These are phyloP conservation scores for Melanerpes formicivorus DNA, from an alignment of 2,113 vertebrate species.

Conservation along the genomic window DNA sequence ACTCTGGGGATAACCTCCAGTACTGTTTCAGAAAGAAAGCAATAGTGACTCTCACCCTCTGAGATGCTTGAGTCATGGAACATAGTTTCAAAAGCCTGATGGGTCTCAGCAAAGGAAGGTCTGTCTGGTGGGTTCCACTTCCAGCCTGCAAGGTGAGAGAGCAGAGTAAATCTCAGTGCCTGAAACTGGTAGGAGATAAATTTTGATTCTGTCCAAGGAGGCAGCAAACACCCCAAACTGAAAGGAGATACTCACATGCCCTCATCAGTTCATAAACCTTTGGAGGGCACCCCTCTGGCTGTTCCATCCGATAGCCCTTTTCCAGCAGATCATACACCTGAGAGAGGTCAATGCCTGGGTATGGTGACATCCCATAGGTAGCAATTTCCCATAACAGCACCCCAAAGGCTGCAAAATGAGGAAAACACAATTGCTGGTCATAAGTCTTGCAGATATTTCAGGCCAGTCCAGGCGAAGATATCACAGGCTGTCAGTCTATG, in stretches of 20 bases:
- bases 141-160: conserved; percentile 83
- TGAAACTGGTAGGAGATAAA: neutral
- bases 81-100: conserved; percentile 99
- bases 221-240: neutral
- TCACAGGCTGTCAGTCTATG: neutral
- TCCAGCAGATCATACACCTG: conserved; percentile 98
- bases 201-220: neutral
- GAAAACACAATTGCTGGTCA: neutral
- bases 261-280: conserved; percentile 99
- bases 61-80: conserved; percentile 98
- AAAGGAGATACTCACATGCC: conserved; percentile 88
- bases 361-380: conserved; percentile 98
- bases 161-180: neutral
- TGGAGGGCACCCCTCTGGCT: conserved; percentile 96
- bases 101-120: conserved; percentile 95
- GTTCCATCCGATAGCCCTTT: conserved; percentile 99
- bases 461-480: neutral
- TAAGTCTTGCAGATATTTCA: neutral
- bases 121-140: conserved; percentile 95
- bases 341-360: conserved; percentile 97
- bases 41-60: conserved; percentile 82
- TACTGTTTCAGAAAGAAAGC: neutral
- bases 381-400: conserved; percentile 98
- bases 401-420: conserved; percentile 87
- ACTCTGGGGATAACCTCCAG: neutral